Base-by-base conservation (phyloP, 2,888 invertebrate genomes). In the Leptura quadrifasciata region DNA sequence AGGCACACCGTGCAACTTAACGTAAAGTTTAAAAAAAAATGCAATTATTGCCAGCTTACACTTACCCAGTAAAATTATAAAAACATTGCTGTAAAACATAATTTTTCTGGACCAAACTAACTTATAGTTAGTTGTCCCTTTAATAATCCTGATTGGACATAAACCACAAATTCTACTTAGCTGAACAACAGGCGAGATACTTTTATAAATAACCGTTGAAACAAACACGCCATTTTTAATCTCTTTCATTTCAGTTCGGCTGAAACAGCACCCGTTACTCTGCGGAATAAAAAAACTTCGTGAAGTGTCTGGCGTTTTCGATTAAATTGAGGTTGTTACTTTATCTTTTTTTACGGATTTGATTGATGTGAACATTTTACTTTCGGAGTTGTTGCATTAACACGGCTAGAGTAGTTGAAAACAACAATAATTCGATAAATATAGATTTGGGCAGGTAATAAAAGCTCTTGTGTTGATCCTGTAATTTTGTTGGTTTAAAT, bases 101-200 rank as follows among this genome's bases (percentile, higher is more conserved):
- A 24, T 15, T 65, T 15, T 52, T n/a, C 52, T 5, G 6, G 65
- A 65, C 65, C 65, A 65, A 3, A 20, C 21, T 15, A 65, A 9
- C 3, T 52, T 17, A 15, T 52, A 65, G 24, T 8, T 8, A 21
- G 20, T 21, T 6, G 52, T 12, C 21, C n/a, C 18, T 52, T 65
- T 52, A 15, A 52, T n/a, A 18, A 65, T 18, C 1, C 18, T 52
- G n/a, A 52, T 24, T 3, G 65, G 65, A 21, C 35, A 65, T 6
- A 65, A 52, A 1, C 47, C 65, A 21, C 15, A 12, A 15, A 52
- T 52, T 24, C 52, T 65, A 5, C 21, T n/a, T 9, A 65, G 6
- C n/a, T n/a, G 12, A 52, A 47, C 1, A 17, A 52, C 18, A 10
- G 52, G 65, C 12, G 47, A 65, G 12, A 65, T 65, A 8, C 8